Conservation (phyloP, 2,888 invertebrate species). For the Eristalinus aeneus region DNA sequence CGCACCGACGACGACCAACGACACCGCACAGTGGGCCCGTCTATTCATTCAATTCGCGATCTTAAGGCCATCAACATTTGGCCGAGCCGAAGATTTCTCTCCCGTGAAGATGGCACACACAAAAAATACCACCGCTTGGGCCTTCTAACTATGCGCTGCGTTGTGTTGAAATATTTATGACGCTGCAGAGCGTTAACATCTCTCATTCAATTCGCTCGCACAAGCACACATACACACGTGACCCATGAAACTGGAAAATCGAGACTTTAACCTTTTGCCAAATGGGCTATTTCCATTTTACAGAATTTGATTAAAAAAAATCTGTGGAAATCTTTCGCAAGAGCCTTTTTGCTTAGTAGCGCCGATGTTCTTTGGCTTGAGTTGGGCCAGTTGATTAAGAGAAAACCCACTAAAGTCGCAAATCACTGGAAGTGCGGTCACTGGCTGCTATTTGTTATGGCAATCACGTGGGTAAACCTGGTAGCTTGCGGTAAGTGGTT, state of each 20-base stretch:
- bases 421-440: constrained; percentile 22
- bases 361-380: constrained; percentile 20
- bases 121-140: constrained; percentile 18
- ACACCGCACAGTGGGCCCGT: not conserved
- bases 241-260: constrained; percentile 67
- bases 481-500: constrained; percentile 29
- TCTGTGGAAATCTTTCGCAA: constrained; percentile 42
- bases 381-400: constrained; percentile 13
- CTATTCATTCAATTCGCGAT: constrained; percentile 35
- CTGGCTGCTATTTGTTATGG: constrained; percentile 37
- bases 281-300: constrained; percentile 7
- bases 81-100: constrained; percentile 45
- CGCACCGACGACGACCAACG: not conserved
- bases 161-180: constrained; percentile 56
- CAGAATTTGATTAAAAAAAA: constrained; percentile 44
- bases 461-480: constrained; percentile 24
- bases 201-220: not conserved
- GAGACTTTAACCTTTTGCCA: constrained; percentile 63
- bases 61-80: constrained; percentile 64
- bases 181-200: constrained; percentile 7
- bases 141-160: constrained; percentile 33
- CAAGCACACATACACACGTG: not conserved
- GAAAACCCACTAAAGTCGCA: not conserved
- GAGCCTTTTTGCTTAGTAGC: constrained; percentile 14
- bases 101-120: constrained; percentile 28